These are phyloP conservation scores for Octopus sinensis DNA, from an alignment of 1,140 invertebrate species.

Conservation along the genomic window DNA sequence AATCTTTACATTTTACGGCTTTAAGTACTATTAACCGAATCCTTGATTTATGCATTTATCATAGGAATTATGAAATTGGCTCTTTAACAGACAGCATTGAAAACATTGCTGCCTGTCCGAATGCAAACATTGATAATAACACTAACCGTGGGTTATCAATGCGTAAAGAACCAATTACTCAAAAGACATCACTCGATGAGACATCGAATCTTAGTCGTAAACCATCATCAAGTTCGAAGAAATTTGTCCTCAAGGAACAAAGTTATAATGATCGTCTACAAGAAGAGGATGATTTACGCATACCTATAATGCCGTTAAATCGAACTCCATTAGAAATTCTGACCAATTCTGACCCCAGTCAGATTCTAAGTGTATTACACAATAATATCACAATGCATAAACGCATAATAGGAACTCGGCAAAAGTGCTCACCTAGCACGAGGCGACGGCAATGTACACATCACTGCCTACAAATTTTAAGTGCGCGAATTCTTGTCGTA, in stretches of 20 bases:
- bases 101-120: constrained; percentile 17
- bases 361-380: constrained; percentile 67
- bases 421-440: constrained; percentile 64
- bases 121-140: not conserved
- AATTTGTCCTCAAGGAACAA: constrained; percentile 22
- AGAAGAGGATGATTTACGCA: constrained; percentile 21
- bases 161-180: not conserved
- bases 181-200: constrained; percentile 6
- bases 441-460: constrained; percentile 67
- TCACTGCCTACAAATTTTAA: constrained; percentile 70
- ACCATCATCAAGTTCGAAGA: constrained; percentile 25
- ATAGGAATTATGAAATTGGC: constrained; percentile 45
- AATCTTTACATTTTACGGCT: constrained; percentile 65
- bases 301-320: constrained; percentile 21
- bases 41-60: constrained; percentile 61
- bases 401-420: constrained; percentile 65
- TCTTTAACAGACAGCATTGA: constrained; percentile 32
- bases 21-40: constrained; percentile 65
- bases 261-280: constrained; percentile 23
- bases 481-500: constrained; percentile 66
- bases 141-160: not conserved
- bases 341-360: constrained; percentile 58
- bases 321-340: constrained; percentile 58
- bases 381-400: constrained; percentile 71
- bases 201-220: constrained; percentile 6